A percentile compares a stretch with the other conserved stretches of the same genome.
phyloP scores from a whole-genome alignment of 1,140 invertebrate genomes.

The Hypothenemus hampei region DNA sequence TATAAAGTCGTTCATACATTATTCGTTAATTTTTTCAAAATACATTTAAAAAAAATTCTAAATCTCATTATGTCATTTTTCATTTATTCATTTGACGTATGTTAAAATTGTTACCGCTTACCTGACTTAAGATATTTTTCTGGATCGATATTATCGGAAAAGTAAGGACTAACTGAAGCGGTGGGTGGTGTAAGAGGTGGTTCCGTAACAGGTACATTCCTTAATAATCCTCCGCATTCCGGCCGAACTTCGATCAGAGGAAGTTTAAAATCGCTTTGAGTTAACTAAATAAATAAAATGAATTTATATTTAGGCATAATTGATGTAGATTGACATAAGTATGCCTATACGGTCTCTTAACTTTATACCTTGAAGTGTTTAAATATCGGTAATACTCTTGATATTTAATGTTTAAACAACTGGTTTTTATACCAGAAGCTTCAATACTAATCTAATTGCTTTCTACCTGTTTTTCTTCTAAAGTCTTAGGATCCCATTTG shows the following conservation, averaged over 20 bases:
- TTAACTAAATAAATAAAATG: constrained; percentile 55
- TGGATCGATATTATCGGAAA: constrained; percentile 59
- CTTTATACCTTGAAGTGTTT: no score
- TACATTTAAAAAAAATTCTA: no score
- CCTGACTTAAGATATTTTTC: constrained; percentile 62
- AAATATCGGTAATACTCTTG: no score
- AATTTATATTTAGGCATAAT: no score
- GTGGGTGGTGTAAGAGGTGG: constrained; percentile 51
- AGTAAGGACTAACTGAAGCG: constrained; percentile 61
- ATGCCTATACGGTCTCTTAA: no score
- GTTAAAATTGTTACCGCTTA: no score
- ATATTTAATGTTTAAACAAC: no score
- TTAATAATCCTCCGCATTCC: constrained; percentile 56
- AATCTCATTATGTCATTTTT: no score
- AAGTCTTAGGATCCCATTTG: constrained; percentile 51
- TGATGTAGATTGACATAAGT: no score
- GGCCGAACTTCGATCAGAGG: constrained; percentile 60
- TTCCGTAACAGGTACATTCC: constrained; percentile 54
- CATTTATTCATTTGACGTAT: no score
- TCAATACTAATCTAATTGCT: no score
- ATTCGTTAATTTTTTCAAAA: constrained; percentile 20
- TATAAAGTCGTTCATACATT: constrained; percentile 39
- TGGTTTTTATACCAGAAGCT: no score
- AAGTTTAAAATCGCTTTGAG: constrained; percentile 58
- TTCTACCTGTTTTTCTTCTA: constrained; percentile 60